These are phyloP conservation scores for Ceyx margarethae DNA, from an alignment of 2,113 vertebrate species.

Conservation along the genomic window DNA sequence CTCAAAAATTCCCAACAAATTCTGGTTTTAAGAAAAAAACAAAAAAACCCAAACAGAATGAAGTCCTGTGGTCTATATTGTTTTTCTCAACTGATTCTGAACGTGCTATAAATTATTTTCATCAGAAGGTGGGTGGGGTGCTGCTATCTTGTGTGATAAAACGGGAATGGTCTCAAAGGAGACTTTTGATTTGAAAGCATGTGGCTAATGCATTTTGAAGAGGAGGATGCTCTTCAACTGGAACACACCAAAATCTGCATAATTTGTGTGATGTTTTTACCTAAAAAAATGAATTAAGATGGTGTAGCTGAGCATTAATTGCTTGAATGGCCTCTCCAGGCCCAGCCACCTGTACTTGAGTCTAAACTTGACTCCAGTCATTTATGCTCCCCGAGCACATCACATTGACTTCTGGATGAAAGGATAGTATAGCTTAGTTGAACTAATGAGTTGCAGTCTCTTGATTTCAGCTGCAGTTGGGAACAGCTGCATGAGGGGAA, in stretches of 20 bases:
- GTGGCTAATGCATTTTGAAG: not conserved
- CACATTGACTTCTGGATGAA: constrained; percentile 51
- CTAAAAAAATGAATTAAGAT: not conserved
- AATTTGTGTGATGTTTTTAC: not conserved
- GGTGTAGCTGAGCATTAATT: not conserved
- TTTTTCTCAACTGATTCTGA: not conserved
- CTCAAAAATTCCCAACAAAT: not conserved
- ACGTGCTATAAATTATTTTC: not conserved
- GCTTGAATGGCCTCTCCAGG: not conserved
- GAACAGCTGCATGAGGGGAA: constrained; percentile 31
- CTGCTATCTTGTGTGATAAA: not conserved
- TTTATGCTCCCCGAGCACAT: not conserved
- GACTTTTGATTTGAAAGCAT: not conserved
- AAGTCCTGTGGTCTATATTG: not conserved
- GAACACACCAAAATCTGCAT: not conserved
- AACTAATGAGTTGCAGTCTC: constrained; percentile 17
- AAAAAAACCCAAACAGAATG: not conserved
- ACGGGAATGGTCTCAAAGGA: not conserved
- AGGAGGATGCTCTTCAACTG: not conserved
- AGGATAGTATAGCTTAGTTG: not conserved
- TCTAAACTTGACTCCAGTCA: not conserved
- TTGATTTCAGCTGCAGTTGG: constrained; percentile 13
- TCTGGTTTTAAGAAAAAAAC: not conserved
- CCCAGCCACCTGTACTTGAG: not conserved
- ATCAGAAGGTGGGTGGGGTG: not conserved